These are phyloP conservation scores for Ictalurus punctatus DNA, from an alignment of 2,113 vertebrate genomes.

Conservation along the genomic window DNA sequence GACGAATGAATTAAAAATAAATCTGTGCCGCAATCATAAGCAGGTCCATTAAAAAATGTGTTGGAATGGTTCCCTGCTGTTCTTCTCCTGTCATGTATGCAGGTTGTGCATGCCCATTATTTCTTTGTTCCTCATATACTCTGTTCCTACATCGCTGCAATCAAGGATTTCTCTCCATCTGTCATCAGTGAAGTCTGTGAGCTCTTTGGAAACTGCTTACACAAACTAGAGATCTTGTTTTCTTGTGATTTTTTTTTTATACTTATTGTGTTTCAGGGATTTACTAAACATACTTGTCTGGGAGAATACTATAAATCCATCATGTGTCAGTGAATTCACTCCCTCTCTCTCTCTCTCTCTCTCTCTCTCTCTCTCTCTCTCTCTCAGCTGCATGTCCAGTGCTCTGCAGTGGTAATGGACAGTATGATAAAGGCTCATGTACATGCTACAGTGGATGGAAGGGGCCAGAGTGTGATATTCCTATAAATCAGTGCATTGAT, in stretches of 20 bases:
- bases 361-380: constrained; percentile 45
- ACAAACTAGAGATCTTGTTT: background rate
- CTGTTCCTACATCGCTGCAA: background rate
- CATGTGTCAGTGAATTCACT: background rate
- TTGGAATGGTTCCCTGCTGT: background rate
- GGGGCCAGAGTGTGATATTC: constrained; percentile 92
- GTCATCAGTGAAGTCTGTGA: background rate
- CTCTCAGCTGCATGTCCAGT: constrained; percentile 87
- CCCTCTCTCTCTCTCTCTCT: constrained; percentile 37
- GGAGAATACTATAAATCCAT: background rate
- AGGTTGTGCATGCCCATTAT: background rate
- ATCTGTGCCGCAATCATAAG: background rate
- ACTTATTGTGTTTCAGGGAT: background rate
- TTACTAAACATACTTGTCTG: background rate
- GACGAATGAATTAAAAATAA: constrained; percentile 1
- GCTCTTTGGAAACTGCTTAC: background rate
- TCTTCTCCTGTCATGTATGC: background rate
- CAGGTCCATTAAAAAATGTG: background rate
- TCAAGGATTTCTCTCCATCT: background rate
- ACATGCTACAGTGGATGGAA: constrained; percentile 99
- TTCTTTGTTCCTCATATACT: background rate
- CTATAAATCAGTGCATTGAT: constrained; percentile 91
- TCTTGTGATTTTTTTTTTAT: background rate
- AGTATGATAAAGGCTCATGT: constrained; percentile 95
- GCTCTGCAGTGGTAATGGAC: constrained; percentile 95